A percentile compares a stretch with the other conserved stretches of the same genome.
These are phyloP conservation scores for Eriosoma lanigerum DNA, from an alignment of 1,140 invertebrate species.

Conservation along the genomic window DNA sequence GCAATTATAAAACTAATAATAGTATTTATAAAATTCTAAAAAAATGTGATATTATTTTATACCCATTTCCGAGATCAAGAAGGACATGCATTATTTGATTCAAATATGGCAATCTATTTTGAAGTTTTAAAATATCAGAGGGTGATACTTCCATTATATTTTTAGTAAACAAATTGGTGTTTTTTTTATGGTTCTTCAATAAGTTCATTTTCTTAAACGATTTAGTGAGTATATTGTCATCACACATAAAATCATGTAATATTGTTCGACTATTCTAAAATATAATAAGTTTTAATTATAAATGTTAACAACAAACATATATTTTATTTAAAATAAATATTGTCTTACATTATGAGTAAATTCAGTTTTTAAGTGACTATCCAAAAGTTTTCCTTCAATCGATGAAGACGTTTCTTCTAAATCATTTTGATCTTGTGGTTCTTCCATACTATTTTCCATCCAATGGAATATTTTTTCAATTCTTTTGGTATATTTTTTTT, in stretches of 20 bases:
- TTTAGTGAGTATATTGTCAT: constrained; percentile 16
- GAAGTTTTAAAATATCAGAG: constrained; percentile 41
- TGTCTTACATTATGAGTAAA: not conserved
- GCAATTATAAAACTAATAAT: too few species aligned
- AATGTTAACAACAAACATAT: not conserved
- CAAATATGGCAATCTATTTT: constrained; percentile 45
- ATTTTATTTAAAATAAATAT: not conserved
- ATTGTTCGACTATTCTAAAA: constrained; percentile 33
- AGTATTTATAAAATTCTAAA: too few species aligned
- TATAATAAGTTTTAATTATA: not conserved
- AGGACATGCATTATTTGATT: constrained; percentile 44
- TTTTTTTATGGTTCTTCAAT: constrained; percentile 23
- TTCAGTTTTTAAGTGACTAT: constrained; percentile 30
- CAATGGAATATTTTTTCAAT: constrained; percentile 39
- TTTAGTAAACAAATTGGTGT: constrained; percentile 9
- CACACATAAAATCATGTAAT: not conserved
- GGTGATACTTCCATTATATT: constrained; percentile 16
- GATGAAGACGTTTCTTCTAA: constrained; percentile 46
- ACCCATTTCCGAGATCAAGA: constrained; percentile 36
- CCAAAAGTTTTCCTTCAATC: constrained; percentile 42
- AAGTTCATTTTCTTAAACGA: constrained; percentile 38
- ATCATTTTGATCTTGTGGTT: constrained; percentile 41
- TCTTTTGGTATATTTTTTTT: constrained; percentile 41
- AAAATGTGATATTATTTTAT: too few species aligned
- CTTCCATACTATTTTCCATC: constrained; percentile 36